Evolutionary conservation across 2,113 vertebrate genomes (phyloP), one percentile per base, ranked within the genome.

Genomic region (Butorides virescens): DNA sequence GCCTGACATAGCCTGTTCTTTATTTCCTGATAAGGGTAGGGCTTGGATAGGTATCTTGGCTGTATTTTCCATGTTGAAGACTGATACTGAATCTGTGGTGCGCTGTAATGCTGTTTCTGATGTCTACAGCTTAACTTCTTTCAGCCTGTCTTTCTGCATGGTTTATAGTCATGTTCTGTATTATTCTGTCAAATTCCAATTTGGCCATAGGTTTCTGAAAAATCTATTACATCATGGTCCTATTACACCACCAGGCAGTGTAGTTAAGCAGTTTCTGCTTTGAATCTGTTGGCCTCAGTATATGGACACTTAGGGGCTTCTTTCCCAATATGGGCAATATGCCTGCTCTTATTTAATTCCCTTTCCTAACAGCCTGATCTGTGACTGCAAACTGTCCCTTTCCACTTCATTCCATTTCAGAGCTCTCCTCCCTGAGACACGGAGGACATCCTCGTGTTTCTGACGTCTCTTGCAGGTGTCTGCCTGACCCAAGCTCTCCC

Each of bases 21-120:
- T 94, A 91, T 92, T 93, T 91, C 84, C 95, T 93, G 89, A 85
- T 91, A 95, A 95, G 77, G 36, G 44, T 79, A 91, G 26, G 37
- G 18, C 34, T 92, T 76, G 63, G 59, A 90, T 83, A 88, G 62
- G 87, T 92, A 61, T 82, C 87, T 95, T 82, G 46, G 37, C 75
- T 73, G 3, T 83, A 58, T 80, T 85, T 90, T 93, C 50, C 9
- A 1, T 36, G 42, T 20, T 62, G 19, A 90, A 88, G 66, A 36
- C 42, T 74, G 84, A 83, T 95, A 79, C 0, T 46, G 80, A 91
- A 76, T 75, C 61, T 73, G 61, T 80, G 84, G 37, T 76, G 22
- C 2, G 1, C 26, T 29, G 5, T 67, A 73, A 83, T 39, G 20
- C 37, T 55, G 5, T 66, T 81, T 66, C 70, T 65, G 76, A 76